Base-by-base conservation (phyloP, 2,888 invertebrate species). In the Cephus rjabovi region DNA sequence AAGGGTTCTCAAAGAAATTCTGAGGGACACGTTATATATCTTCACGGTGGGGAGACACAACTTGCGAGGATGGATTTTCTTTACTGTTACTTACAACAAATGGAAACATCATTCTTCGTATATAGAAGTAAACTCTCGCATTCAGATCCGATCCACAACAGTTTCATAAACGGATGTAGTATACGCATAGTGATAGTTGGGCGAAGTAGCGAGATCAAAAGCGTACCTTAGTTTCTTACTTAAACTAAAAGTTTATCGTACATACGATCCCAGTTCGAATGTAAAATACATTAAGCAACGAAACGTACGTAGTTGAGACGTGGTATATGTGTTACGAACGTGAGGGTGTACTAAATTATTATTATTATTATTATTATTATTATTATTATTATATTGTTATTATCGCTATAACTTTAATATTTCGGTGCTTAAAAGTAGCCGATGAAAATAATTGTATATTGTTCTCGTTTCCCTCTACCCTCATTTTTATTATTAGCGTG, bases 311-410 rank as follows among this genome's bases (percentile, higher is more conserved):
- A 40, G 40, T 40, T 15, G 40, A 40, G 40, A 40, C 40, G 40
- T 40, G 40, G 40, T 15, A 15, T 15, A 79, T 74, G 73, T 81
- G 82, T 85, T 84, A 83, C 81, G 83, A 84, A 79, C 76, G 77
- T n/a, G 79, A 78, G 76, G 75, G 76, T 76, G 76, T 82, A 79
- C 82, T 86, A 85, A 85, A 85, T 85, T 85, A 85, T 84, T 83
- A 70, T 30, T 33, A 82, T 82, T 35, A 35, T 35, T 35, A 85
- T 75, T 35, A 35, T 35, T 12, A 35, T 37, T n/a, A n/a, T n/a
- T 35, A 35, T 35, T 35, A 85, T 75, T 35, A 35, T 35, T 12
- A 35, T 37, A 71, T 33, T 71, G 30, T 71, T 71, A 71, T 33
- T 71, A 71, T 15, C 9, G 31, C 71, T 71, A 31, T 40, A 40